Evolutionary conservation across 2,797 vertebrate species (phyloP), one percentile per base, ranked within the genome.

Genomic region (Sebastiscus albofasciatus): DNA sequence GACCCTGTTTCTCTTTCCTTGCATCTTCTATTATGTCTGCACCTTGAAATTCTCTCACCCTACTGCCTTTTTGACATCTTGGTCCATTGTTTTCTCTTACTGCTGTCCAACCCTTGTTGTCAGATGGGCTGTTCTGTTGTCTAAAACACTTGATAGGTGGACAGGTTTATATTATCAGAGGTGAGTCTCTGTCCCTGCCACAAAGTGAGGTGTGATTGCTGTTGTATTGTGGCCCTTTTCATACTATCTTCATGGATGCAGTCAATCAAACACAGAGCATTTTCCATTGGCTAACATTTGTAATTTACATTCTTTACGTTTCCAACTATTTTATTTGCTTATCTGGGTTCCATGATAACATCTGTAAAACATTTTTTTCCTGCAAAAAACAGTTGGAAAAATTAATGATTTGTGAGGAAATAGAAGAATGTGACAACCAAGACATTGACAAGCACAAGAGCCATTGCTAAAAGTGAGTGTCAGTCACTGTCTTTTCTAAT

Each of bases 161-260:
- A 96, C 98, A 99, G 97, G 98, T 99, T 98, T 99, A 99, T 98
- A 99, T 99, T 94, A 99, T 99, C 95, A 96, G 98, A 99, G 98
- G 98, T 99, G 97, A 99, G 98, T 99, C 93, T 94, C 90, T 84
- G 75, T 74, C 65, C 64, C 78, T 75, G 74, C 36, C 31, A 36
- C 76, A 58, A 65, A 80, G 65, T 83, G 72, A 86, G 22, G 13
- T 66, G 52, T 26, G 10, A 7, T 85, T 0, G 0, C 24, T 82
- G 66, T 79, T 72, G n/a, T 20, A 56, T 64, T 46, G 13, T 22
- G 11, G 27, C 76, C 33, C 56, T 26, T 72, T 67, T 34, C 29
- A 39, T 56, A 6, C 29, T 68, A 76, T 90, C 93, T 91, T 94
- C 93, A 94, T 94, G 93, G 94, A 93, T 93, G 90, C 16, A 81